A percentile compares a stretch with the other conserved stretches of the same genome.
phyloP scores from a whole-genome alignment of 2,797 vertebrate species.

The Chelonia mydas region DNA sequence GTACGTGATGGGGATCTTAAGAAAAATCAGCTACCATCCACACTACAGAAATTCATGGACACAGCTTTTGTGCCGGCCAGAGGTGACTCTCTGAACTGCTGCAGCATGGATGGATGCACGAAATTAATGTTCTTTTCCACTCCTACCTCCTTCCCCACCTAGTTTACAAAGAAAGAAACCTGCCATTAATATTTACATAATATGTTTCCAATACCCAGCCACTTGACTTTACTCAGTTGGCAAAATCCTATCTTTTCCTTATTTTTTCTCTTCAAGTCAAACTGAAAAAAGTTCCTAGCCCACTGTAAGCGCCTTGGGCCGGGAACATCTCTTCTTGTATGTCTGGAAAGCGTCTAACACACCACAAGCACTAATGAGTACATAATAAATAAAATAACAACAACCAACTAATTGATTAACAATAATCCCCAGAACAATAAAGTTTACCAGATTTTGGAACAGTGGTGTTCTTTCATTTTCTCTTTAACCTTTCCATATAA shows the following conservation, averaged over 20 bases:
- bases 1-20: neutral
- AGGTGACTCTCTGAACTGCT: slow-evolving; percentile 15
- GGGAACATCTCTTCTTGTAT: neutral
- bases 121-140: neutral
- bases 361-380: neutral
- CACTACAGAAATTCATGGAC: neutral
- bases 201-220: slow-evolving; percentile 13
- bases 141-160: neutral
- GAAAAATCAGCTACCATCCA: neutral
- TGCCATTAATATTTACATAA: slow-evolving; percentile 20
- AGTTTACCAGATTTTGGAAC: neutral
- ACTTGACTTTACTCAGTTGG: neutral
- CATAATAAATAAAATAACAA: neutral
- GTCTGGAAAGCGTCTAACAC: neutral
- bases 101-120: neutral
- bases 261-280: slow-evolving; percentile 21
- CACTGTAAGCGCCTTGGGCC: neutral
- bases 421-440: neutral
- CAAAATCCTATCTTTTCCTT: neutral
- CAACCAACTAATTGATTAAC: neutral
- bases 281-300: neutral
- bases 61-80: neutral
- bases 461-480: neutral
- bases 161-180: neutral
- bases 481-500: neutral